These are phyloP conservation scores for Kuschelorhynchus macadamiae DNA, from an alignment of 2,888 invertebrate species.

Conservation along the genomic window DNA sequence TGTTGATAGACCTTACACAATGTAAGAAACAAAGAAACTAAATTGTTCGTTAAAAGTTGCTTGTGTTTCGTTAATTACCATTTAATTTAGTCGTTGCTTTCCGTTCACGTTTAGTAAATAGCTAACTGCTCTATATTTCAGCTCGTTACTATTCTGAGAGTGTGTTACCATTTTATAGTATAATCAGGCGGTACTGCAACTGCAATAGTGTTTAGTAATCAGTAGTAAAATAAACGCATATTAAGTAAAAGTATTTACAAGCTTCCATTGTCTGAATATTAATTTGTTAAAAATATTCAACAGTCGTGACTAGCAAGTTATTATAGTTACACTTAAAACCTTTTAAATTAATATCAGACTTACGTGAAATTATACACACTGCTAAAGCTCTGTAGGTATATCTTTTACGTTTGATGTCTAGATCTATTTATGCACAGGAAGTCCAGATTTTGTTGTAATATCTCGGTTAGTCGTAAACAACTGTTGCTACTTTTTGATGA, in stretches of 20 bases:
- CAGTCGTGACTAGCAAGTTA: too few relatives aligned
- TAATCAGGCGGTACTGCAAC: slow-evolving; percentile 29
- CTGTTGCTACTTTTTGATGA: too few relatives aligned
- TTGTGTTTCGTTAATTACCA: slow-evolving; percentile 16
- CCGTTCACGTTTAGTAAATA: slow-evolving; percentile 31
- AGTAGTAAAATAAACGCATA: slow-evolving; percentile 10
- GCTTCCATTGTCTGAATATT: slow-evolving; percentile 2
- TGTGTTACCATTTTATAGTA: slow-evolving; percentile 32
- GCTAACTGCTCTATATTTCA: slow-evolving; percentile 26
- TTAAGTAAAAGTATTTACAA: slow-evolving; percentile 7
- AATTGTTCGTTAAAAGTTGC: not conserved
- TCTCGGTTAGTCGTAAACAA: too few relatives aligned
- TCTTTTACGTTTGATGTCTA: too few relatives aligned
- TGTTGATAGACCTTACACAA: too few relatives aligned
- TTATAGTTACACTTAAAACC: too few relatives aligned
- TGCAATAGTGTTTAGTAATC: slow-evolving; percentile 18
- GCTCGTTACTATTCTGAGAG: slow-evolving; percentile 31
- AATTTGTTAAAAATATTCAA: too few relatives aligned
- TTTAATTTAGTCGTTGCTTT: slow-evolving; percentile 28
- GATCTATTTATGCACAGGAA: too few relatives aligned
- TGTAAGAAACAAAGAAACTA: not conserved
- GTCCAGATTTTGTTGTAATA: too few relatives aligned
- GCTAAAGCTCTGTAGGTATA: too few relatives aligned
- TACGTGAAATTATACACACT: too few relatives aligned
- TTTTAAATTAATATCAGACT: too few relatives aligned